Conservation (phyloP, 2,797 vertebrate species). For the Helostoma temminkii region DNA sequence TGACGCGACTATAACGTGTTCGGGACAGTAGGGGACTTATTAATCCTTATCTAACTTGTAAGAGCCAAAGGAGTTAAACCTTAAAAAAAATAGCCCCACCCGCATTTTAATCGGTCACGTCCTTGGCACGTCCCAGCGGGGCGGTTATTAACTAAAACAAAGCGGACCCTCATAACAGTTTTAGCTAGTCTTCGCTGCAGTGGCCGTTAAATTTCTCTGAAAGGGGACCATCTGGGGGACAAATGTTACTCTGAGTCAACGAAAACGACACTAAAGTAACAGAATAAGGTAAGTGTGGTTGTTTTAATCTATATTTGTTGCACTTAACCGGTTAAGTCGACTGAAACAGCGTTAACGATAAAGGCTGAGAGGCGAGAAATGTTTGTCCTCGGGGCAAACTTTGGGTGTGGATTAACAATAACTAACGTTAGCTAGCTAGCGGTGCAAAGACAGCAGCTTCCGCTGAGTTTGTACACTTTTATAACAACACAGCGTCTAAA, state of each 20-base stretch:
- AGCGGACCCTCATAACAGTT: conserved; percentile 46
- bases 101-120: not conserved
- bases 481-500: not conserved
- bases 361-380: conserved; percentile 40
- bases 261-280: not conserved
- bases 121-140: not conserved
- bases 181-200: conserved; percentile 7
- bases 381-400: conserved; percentile 53
- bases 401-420: conserved; percentile 67
- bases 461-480: not conserved
- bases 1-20: conserved; percentile 16
- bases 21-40: conserved; percentile 19
- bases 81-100: not conserved
- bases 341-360: conserved; percentile 7
- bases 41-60: not conserved
- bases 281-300: conserved; percentile 55
- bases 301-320: not conserved
- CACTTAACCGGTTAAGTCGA: not conserved
- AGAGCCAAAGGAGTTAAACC: rapidly evolving
- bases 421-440: not conserved
- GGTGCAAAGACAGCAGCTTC: too few relatives aligned
- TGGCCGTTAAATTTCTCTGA: not conserved
- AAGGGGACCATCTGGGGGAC: not conserved
- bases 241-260: conserved; percentile 56
- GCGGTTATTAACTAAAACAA: conserved; percentile 46